Base-by-base conservation (phyloP, 2,797 vertebrate species). In the Bradypus variegatus region DNA sequence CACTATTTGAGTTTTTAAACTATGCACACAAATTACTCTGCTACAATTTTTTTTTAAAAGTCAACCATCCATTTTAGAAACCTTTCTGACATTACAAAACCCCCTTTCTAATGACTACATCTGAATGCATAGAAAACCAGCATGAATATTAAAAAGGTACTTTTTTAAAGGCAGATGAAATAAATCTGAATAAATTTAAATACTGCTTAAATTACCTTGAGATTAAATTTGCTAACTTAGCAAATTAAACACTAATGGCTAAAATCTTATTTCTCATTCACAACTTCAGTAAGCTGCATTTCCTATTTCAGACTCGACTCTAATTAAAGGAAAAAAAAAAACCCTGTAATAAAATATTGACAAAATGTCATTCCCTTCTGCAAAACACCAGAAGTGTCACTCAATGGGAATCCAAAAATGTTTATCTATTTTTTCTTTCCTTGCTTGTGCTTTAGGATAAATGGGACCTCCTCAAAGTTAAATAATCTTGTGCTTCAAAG, bases 141-240 rank as follows among this genome's bases (percentile, higher is more conserved):
- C 10, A 94, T 91, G 58, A 82, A 94, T 94, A 94, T 93, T 95
- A 53, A 94, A 94, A 95, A 75, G 60, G 91, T 64, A 5, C 8
- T 86, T 81, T 48, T 89, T 27, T 86, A 90, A 95, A 89, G n/a
- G 53, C 92, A 92, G 81, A 80, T 50, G 62, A 84, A 82, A 89
- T 88, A 92, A 87, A 94, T 55, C 48, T 93, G 21, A 67, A 86
- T 76, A 90, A 85, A 92, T 88, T 93, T 93, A 93, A 93, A 77
- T 82, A 93, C 80, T 85, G 36, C 79, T 94, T 92, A 95, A 94
- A 94, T 94, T 77, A 94, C 89, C 79, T 89, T 94, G 76, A 86
- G 86, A 91, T 90, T 93, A 93, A 95, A 94, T 82, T 91, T 85
- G 89, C 79, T 94, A 93, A 94, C 31, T 94, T 89, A 91, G 94